phyloP scores from a whole-genome alignment of 1,140 invertebrate genomes.

The Atta colombica region DNA sequence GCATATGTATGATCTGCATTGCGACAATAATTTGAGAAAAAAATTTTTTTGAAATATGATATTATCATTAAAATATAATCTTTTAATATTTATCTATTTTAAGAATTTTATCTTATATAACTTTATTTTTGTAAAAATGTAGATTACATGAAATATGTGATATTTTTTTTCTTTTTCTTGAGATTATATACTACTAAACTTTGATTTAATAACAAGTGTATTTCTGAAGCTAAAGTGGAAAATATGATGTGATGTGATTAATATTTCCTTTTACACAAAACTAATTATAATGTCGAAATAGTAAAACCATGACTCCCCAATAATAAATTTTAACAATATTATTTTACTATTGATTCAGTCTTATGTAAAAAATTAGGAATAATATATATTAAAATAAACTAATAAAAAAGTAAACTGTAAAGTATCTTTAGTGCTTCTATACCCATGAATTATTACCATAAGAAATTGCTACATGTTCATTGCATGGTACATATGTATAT shows the following conservation, averaged over 20 bases:
- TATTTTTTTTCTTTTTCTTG: background rate
- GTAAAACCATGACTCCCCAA: constrained; percentile 38
- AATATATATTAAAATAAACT: constrained; percentile 27
- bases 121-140: constrained; percentile 41
- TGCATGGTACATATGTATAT: constrained; percentile 3
- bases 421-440: constrained; percentile 19
- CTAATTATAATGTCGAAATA: constrained; percentile 29
- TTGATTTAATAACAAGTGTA: constrained; percentile 7
- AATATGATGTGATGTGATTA: background rate
- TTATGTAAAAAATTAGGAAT: constrained; percentile 19
- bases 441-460: constrained; percentile 19
- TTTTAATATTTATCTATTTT: background rate
- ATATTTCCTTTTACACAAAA: background rate
- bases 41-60: background rate
- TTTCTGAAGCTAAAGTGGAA: background rate
- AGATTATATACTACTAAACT: constrained; percentile 34
- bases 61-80: background rate
- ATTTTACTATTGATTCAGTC: background rate
- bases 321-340: constrained; percentile 24
- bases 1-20: constrained; percentile 11
- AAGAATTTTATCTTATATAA: constrained; percentile 28
- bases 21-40: background rate
- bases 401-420: constrained; percentile 16
- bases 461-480: constrained; percentile 1
- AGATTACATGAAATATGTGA: background rate